Evolutionary conservation across 2,113 vertebrate species (phyloP), one percentile per base, ranked within the genome.

Genomic region (Dendropsophus ebraccatus): DNA sequence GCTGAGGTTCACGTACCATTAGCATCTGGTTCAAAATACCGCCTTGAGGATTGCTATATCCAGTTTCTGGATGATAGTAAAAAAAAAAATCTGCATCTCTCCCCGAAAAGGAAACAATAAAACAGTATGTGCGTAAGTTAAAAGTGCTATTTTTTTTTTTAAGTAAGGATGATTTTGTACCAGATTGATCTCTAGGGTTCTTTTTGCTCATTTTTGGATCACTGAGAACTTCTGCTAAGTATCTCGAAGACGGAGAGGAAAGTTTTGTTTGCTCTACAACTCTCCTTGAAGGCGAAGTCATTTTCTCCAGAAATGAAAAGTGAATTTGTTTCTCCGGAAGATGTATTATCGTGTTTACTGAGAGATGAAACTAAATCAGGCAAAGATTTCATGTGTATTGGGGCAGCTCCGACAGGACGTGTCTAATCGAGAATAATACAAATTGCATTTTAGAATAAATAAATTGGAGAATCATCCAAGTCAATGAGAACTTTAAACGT

Each of bases 61-160:
- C 52, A 73, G 52, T 50, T 60, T 87, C 78, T 32, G 25, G 52
- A 50, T 73, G 69, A 87, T 81, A 73, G 52, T 73, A 62, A 87
- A 86, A 74, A n/a, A n/a, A 86, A 87, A 86, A 87, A 81, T 87
- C 78, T 81, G 85, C 85, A 35, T 54, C 67, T 87, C 54, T 81
- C 69, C 25, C 37, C 13, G 69, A 81, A 81, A 87, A 56, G 54
- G 85, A 7, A 81, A 49, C 85, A 74, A 81, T 87, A 87, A 87
- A 87, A 87, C 85, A 87, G 85, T 87, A 52, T 87, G 85, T 74
- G 67, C 62, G 41, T 81, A 49, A 50, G 67, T 87, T 87, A 74
- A 81, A 87, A 87, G 85, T 87, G 77, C 85, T 65, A 81, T 87
- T 74, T 86, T 70, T n/a, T n/a, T n/a, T n/a, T 72, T 81, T 49